Evolutionary conservation across 2,797 vertebrate species (phyloP), one percentile per base, ranked within the genome.

Genomic region (Myoxocephalus aenaeus): DNA sequence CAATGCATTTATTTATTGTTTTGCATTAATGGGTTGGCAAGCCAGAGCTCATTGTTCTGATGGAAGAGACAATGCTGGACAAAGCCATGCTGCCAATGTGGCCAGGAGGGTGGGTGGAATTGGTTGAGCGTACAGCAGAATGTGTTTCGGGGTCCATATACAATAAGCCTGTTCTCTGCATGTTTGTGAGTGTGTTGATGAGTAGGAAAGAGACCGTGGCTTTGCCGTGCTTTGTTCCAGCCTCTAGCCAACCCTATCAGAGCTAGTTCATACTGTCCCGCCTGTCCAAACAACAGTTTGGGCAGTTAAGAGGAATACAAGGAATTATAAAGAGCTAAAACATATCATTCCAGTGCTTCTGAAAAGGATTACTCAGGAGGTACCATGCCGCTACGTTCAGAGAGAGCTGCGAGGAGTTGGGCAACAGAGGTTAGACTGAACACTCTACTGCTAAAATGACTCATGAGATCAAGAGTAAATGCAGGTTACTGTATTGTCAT

Each of bases 401-500:
- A 93, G 66, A 92, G 81, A 89, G 61, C 80, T 56, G 63, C 83
- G 61, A 87, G 86, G 87, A 91, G 82, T 78, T 73, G 86, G 68
- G 70, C 86, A 46, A 63, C 85, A 61, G 90, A 95, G 95, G 95
- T 95, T 86, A 94, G 94, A 92, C 65, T 29, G 65, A 57, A 70
- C 44, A 82, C 66, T 63, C 36, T 73, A 27, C 48, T 54, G 63
- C 61, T 80, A 6, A 73, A 76, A 75, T 65, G 34, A 77, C 59
- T 79, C 54, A 50, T 65, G 36, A 59, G 29, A 79, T 80, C 40
- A 36, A 10, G 34, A 76, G 68, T 62, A 64, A 73, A 74, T 77
- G n/a, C 13, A 74, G 50, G 18, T 72, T 32, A 63, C 40, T 77
- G 50, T 80, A 58, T 40, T 77, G 50, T 80, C 32, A 53, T 50